Base-by-base conservation (phyloP, 2,888 invertebrate genomes). In the Blastobasis lacticolella region DNA sequence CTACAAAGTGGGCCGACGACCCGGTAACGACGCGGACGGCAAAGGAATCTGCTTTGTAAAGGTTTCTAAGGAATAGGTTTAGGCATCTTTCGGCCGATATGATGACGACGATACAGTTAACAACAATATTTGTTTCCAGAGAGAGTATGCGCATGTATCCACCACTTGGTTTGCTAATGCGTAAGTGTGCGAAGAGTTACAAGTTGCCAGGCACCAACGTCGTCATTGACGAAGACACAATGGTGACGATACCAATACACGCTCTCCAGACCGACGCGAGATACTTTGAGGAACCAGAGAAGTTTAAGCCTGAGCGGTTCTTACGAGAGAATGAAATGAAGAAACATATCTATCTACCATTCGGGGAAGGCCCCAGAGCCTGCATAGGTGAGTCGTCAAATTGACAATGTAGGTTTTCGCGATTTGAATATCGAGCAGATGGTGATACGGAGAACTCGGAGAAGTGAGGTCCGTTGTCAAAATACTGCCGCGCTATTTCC, bases 261-360 rank as follows among this genome's bases (percentile, higher is more conserved):
- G 55, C 45, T 4, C 10, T 55, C 9, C 56, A 57, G 6, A 46
- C 47, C 10, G 57, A 55, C 23, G 50, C 55, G 3, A 37, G 54
- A 44, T 51, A 58, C 47, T 58, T 50, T 41, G 40, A 41, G 5
- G 45, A 57, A 40, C 57, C 57, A 6, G 44, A 50, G 1, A 48
- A 52, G 41, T 57, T 55, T 40, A 38, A 52, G 43, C 57, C 57
- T 2, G 57, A 57, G 23, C 41, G 58, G 7, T 55, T 57, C 42
- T 23, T 51, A 5, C 51, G 51, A 4, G 52, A 54, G 10, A 48
- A 51, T n/a, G 38, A 10, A 4, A 46, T 49, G 5, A 47, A 49
- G 10, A 45, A 50, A n/a, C 49, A 38, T 43, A 43, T 43, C 0
- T 59, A 53, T 46, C 36, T 57, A 38, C 59, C 56, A 7, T 58